Base-by-base conservation (phyloP, 2,888 invertebrate species). In the Andrena bicolor region DNA sequence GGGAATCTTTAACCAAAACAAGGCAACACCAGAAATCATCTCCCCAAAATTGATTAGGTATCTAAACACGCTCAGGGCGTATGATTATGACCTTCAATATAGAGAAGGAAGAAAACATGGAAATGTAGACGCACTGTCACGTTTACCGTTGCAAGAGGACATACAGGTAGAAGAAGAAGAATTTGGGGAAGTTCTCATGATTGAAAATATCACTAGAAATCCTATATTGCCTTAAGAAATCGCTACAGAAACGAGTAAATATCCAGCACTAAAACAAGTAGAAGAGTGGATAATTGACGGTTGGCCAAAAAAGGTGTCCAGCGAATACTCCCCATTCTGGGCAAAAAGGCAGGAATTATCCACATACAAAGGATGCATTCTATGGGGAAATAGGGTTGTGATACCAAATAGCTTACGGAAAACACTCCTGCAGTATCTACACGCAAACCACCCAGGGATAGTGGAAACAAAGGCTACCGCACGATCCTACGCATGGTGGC, bases 401-500 rank as follows among this genome's bases (percentile, higher is more conserved):
- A 53, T 53, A 1, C 53, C 53, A 7, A 20, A 53, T 4, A 7
- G 53, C n/a, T 8, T 53, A 20, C 53, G 20, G 2, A n/a, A n/a
- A 53, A 20, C 4, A 23, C n/a, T 53, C 2, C 23, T 20, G 2
- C 16, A 53, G 23, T 53, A 23, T 8, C 53, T 53, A 1, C 53
- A 53, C n/a, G 23, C 53, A 8, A 53, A 53, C 20, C 53, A 53
- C 20, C 23, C 53, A 1, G 53, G 53, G 7, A 53, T 53, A 7
- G 53, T 53, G n/a, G 53, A 4, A 7, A 53, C 53, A 53, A 53
- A 53, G 2, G 53, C 56, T 8, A 20, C 20, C 2, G 56, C 56
- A 2, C 56, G 56, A 23, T 56, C 56, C 20, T 56, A 56, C 23
- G 56, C 26, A 20, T 23, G 56, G 56, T 56, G 56, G 56, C 56